Base-by-base conservation (phyloP, 2,888 invertebrate species). In the Diarsia dahlii region DNA sequence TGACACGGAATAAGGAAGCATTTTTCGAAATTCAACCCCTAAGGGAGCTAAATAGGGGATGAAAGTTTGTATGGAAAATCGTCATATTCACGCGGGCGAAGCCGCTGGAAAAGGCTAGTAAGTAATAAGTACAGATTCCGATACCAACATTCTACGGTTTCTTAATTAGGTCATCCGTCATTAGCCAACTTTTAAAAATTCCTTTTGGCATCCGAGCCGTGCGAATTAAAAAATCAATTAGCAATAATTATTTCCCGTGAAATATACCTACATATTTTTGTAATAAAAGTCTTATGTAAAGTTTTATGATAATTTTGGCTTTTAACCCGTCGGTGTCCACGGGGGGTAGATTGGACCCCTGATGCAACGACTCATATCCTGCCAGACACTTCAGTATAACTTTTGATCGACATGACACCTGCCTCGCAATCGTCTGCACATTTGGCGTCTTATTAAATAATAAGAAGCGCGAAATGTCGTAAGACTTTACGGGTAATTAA, bases 281-380 rank as follows among this genome's bases (percentile, higher is more conserved):
- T 23, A 60, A 63, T 46, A 60, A 67, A 69, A 34, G 46, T 39
- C 28, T 62, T 73, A 46, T 1, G 39, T 54, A 70, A 74, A 8
- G 9, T 72, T 45, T 54, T 65, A 74, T 83, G 82, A 48, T 46
- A 82, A 85, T 77, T 77, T 82, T 78, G 70, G 48, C 68, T 74
- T 78, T 82, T 82, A 85, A 82, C 65, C 62, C 62, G 71, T 74
- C 48, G n/a, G 18, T 63, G 62, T 10, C 82, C 64, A 48, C 85
- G 82, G 82, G 82, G 72, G 85, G 82, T 83, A 77, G 67, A 82
- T 85, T 83, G 85, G 78, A 77, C 82, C 73, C 85, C 67, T 34
- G 73, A 73, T 64, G 82, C 46, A 80, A 52, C 12, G 65, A 18
- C 13, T 50, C 20, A 8, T 8, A 20, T 62, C 18, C 66, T 70